phyloP scores from a whole-genome alignment of 1,140 invertebrate species.

The Polypedilum vanderplanki region DNA sequence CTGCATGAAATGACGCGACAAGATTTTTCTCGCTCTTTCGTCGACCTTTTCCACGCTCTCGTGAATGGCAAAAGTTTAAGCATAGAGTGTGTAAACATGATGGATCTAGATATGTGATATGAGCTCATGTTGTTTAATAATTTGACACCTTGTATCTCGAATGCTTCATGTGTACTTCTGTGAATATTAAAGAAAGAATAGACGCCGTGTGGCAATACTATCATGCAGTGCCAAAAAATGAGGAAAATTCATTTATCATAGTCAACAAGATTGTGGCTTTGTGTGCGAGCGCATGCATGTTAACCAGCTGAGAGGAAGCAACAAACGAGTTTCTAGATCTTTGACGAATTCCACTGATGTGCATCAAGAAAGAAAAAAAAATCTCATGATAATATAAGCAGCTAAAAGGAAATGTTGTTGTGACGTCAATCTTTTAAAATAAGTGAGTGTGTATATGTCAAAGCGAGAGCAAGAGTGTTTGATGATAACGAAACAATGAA shows the following conservation, averaged over 20 bases:
- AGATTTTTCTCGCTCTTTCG: background rate
- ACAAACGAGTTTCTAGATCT: background rate
- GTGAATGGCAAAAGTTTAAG: slow-evolving; percentile 6
- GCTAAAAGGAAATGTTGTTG: no score
- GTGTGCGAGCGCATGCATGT: background rate
- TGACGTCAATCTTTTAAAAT: no score
- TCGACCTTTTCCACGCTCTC: no score
- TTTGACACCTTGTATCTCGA: slow-evolving; percentile 26
- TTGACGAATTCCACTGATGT: background rate
- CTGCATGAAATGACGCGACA: background rate
- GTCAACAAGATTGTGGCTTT: slow-evolving; percentile 7
- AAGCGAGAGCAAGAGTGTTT: no score
- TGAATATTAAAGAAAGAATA: background rate
- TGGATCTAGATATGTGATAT: slow-evolving; percentile 15
- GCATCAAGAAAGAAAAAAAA: background rate
- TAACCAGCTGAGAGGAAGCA: slow-evolving; percentile 10
- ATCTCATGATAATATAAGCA: background rate
- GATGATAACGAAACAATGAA: no score
- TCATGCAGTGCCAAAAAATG: slow-evolving; percentile 16
- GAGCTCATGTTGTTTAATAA: slow-evolving; percentile 4
- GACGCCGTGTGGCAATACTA: background rate
- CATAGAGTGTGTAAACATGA: background rate
- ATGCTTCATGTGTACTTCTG: background rate
- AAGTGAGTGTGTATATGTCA: no score
- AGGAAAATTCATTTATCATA: slow-evolving; percentile 7